Evolutionary conservation across 2,888 invertebrate genomes (phyloP), one percentile per base, ranked within the genome.

Genomic region (Parapristionchus giblindavisi): DNA sequence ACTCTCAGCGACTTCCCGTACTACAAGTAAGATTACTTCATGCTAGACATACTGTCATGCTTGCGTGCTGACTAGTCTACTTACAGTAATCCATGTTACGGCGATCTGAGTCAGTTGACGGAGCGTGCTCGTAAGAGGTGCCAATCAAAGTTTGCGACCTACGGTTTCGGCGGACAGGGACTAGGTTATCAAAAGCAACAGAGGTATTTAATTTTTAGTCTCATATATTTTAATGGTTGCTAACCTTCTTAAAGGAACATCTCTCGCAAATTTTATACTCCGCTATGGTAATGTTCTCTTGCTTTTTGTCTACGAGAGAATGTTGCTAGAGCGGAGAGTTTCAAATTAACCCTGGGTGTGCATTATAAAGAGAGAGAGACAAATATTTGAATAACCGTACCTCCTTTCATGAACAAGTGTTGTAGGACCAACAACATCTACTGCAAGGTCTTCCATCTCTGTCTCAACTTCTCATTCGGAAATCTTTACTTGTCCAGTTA

Each of bases 351-450:
- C 17, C 43, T 43, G 8, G 43, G 11, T 43, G 43, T 43, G 17
- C 43, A 14, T 14, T 14, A 43, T 43, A 8, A 14, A 8, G 8
- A 14, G 43, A 43, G 43, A 17, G 11, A 43, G 43, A 14, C 8
- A 8, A n/a, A n/a, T n/a, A n/a, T n/a, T n/a, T n/a, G n/a, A n/a
- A n/a, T n/a, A n/a, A n/a, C n/a, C n/a, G n/a, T 43, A 14, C 43
- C 43, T 14, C 8, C 8, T 43, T 43, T 17, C 52, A 52, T 21
- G 3, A 32, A 34, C 14, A 17, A 34, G 2, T 24, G 17, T 24
- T 29, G 8, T 29, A 66, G 66, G 21, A 48, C 24, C 51, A 68
- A 68, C 68, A 68, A 68, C 52, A 38, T 68, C 51, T 68, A 68
- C 68, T 68, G 68, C 68, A 51, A 52, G 52, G 52, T 68, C 1